These are phyloP conservation scores for Siderastrea radians DNA, from an alignment of 92 coral and sea anemone genomes.

Conservation along the genomic window DNA sequence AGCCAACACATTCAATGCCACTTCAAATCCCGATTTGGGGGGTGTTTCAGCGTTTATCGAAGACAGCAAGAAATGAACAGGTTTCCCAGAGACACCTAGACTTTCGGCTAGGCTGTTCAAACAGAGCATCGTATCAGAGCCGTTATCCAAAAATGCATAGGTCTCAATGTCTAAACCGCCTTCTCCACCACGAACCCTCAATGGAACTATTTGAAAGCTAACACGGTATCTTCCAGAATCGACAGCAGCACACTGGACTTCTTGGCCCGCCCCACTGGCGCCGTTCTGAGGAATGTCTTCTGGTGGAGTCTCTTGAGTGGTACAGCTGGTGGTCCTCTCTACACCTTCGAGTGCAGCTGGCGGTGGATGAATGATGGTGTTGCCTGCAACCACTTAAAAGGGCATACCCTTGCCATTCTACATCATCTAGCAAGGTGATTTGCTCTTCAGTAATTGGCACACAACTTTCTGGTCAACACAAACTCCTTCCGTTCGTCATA, in stretches of 20 bases:
- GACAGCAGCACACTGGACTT: too few species aligned
- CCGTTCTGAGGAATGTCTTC: too few species aligned
- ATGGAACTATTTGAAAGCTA: conserved; percentile 60
- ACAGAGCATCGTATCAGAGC: conserved; percentile 59
- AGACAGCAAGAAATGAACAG: conserved; percentile 26
- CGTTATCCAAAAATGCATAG: conserved; percentile 51
- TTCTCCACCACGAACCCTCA: conserved; percentile 24
- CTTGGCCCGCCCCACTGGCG: too few species aligned
- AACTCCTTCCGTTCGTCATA: conserved; percentile 31
- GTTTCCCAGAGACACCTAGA: conserved; percentile 29
- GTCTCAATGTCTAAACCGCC: conserved; percentile 26
- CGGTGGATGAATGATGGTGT: conserved; percentile 42
- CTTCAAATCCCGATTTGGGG: not conserved
- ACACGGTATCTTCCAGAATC: not conserved
- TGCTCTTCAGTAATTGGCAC: conserved; percentile 29
- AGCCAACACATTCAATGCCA: not conserved
- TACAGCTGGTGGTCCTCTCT: too few species aligned
- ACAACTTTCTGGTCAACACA: not conserved
- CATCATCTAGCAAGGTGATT: conserved; percentile 23
- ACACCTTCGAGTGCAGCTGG: too few species aligned
- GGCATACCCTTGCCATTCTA: too few species aligned
- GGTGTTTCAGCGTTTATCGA: conserved; percentile 23
- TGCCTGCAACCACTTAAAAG: conserved; percentile 6
- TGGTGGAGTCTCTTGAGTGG: too few species aligned
- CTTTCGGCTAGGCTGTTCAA: conserved; percentile 13